Evolutionary conservation across 2,113 vertebrate genomes (phyloP).

Genomic region (Python bivittatus): DNA sequence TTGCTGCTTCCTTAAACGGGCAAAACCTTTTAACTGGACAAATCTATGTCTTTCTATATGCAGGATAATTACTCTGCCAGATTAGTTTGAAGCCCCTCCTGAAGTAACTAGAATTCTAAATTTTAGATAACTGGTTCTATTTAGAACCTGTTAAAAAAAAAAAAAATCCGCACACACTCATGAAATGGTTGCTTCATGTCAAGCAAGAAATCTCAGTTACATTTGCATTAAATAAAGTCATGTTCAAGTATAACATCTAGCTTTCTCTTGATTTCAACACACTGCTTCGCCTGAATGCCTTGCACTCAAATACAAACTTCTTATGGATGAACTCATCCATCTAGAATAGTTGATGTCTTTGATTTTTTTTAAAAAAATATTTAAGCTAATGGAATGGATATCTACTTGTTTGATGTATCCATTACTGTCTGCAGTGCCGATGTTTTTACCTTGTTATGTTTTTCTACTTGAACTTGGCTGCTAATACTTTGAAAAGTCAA

Average conservation of each 20-base stretch:
- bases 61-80: background rate
- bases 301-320: background rate
- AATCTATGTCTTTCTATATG: background rate
- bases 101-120: background rate
- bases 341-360: background rate
- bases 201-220: background rate
- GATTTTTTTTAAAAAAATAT: background rate
- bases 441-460: background rate
- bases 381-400: background rate
- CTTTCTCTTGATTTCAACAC: background rate
- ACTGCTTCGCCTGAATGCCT: background rate
- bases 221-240: background rate
- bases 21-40: background rate
- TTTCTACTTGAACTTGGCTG: background rate
- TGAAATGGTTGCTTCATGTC: background rate
- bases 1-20: background rate
- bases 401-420: background rate
- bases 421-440: accelerated
- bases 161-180: background rate
- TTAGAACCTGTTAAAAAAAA: background rate
- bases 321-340: background rate
- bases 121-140: background rate
- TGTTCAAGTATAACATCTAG: background rate
- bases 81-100: background rate
- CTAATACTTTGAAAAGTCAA: background rate